phyloP scores from a whole-genome alignment of 2,113 vertebrate genomes.

The Anseranas semipalmata region DNA sequence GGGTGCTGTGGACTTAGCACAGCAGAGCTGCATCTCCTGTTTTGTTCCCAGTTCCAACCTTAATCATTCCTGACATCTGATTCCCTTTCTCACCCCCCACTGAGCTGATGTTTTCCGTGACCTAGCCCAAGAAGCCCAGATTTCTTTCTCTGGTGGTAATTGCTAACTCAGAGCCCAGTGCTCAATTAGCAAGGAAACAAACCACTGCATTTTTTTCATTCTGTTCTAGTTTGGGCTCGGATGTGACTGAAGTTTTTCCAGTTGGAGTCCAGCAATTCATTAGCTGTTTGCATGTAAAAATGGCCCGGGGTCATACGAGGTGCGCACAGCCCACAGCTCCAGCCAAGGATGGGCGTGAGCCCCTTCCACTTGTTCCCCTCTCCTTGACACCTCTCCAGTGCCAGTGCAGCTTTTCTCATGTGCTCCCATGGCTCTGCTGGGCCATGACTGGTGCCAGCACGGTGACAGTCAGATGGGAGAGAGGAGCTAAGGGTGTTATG shows the following conservation, averaged over 20 bases:
- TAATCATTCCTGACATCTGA: slow-evolving; percentile 10
- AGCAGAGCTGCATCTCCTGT: background rate
- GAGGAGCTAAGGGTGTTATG: background rate
- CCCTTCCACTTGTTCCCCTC: background rate
- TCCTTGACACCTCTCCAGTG: background rate
- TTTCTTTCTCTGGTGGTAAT: background rate
- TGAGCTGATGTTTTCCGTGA: background rate
- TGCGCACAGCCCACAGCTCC: background rate
- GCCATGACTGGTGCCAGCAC: background rate
- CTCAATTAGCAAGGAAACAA: slow-evolving; percentile 52
- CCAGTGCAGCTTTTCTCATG: background rate
- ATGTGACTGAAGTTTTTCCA: background rate
- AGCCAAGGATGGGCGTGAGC: background rate
- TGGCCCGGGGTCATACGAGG: background rate
- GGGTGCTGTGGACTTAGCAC: background rate
- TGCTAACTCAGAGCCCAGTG: slow-evolving; percentile 20
- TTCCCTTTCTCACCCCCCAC: background rate
- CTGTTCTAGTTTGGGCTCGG: slow-evolving; percentile 39
- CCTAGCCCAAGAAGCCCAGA: slow-evolving; percentile 2
- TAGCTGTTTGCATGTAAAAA: background rate
- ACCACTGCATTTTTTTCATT: slow-evolving; percentile 56
- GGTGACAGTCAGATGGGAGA: background rate
- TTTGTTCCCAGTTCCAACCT: background rate
- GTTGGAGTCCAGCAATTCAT: background rate
- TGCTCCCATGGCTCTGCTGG: background rate